Evolutionary conservation across 2,797 vertebrate genomes (phyloP).

Genomic region (Oophaga sylvatica): DNA sequence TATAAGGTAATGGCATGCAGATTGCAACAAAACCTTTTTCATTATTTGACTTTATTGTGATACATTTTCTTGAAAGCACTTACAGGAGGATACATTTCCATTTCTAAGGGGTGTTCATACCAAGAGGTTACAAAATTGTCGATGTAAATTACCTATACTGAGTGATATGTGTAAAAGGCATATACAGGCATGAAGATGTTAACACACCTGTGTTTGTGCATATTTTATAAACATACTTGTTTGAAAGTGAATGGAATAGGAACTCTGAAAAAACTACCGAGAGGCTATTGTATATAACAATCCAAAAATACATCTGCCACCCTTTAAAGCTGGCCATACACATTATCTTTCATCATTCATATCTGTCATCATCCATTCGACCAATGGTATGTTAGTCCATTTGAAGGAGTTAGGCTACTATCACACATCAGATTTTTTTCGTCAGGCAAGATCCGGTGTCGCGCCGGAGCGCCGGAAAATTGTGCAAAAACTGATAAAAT

Average conservation of each 20-base stretch:
- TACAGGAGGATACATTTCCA: not conserved
- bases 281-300: not conserved
- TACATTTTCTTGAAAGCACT: not conserved
- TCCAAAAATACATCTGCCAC: no score
- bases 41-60: slow-evolving; percentile 17
- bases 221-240: not conserved
- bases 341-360: no score
- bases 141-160: not conserved
- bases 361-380: no score
- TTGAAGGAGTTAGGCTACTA: no score
- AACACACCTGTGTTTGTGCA: not conserved
- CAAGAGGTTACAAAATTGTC: not conserved
- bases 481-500: no score
- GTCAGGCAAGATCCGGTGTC: no score
- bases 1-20: slow-evolving; percentile 32
- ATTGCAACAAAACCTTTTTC: not conserved
- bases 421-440: no score
- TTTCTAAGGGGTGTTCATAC: not conserved
- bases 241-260: not conserved
- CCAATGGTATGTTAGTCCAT: no score
- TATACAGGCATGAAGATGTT: not conserved
- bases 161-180: not conserved
- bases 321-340: no score
- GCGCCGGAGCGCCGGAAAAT: no score
- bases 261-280: not conserved